Conservation (phyloP, 1,140 invertebrate species). For the Nylanderia fulva region DNA sequence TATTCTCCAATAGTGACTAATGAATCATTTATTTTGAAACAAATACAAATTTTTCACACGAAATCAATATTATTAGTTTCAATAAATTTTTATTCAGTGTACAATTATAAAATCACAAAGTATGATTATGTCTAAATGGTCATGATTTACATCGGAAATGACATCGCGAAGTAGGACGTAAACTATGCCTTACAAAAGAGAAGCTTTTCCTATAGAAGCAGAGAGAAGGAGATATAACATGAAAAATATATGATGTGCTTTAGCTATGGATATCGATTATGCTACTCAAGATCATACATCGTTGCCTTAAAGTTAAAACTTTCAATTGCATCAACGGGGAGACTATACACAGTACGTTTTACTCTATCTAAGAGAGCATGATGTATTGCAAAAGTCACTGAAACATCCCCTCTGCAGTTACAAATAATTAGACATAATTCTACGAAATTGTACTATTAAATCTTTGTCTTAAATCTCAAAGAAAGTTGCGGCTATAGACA, state of each 20-base stretch:
- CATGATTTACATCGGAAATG: conserved; percentile 37
- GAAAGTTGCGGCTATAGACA: background rate
- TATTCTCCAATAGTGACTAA: too few relatives aligned
- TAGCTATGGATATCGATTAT: conserved; percentile 32
- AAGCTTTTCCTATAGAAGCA: background rate
- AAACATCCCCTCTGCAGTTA: conserved; percentile 27
- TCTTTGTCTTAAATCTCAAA: conserved; percentile 14
- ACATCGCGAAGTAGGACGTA: conserved; percentile 40
- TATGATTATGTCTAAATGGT: conserved; percentile 12
- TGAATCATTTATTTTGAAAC: too few relatives aligned
- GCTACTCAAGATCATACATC: conserved; percentile 20
- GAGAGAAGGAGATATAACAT: conserved; percentile 14
- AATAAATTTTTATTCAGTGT: too few relatives aligned
- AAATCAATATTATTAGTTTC: too few relatives aligned
- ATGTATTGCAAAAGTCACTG: conserved; percentile 2
- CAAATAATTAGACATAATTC: conserved; percentile 34
- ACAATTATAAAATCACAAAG: conserved; percentile 10
- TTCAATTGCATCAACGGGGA: conserved; percentile 40
- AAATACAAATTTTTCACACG: too few relatives aligned
- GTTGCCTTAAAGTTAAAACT: conserved; percentile 28
- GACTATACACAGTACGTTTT: conserved; percentile 10
- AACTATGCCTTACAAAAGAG: conserved; percentile 25
- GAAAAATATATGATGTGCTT: conserved; percentile 16
- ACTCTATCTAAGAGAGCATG: background rate
- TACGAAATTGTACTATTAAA: background rate